A percentile compares a stretch with the other conserved stretches of the same genome.
These are phyloP conservation scores for Progne subis DNA, from an alignment of 2,113 vertebrate species.

Conservation along the genomic window DNA sequence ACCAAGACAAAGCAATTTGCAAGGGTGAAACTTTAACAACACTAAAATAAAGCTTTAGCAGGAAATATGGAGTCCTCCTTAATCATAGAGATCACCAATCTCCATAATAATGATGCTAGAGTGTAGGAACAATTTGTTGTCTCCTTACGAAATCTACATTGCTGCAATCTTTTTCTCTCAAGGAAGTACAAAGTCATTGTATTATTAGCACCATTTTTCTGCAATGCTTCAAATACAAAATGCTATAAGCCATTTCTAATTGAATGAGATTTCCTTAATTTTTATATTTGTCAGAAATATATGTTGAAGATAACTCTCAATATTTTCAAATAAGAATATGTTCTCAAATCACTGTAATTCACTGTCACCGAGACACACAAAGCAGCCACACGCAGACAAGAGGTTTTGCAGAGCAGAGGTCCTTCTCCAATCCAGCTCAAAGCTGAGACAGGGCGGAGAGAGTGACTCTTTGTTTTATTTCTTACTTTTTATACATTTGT, in stretches of 20 bases:
- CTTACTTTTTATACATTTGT: no score
- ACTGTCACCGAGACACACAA: no score
- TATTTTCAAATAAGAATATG: neutral
- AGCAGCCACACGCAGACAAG: no score
- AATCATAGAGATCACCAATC: neutral
- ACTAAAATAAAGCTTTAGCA: neutral
- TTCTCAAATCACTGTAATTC: neutral
- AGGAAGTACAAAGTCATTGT: neutral
- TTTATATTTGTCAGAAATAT: neutral
- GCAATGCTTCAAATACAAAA: neutral
- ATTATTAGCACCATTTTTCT: neutral
- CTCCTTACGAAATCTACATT: neutral
- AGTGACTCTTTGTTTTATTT: no score
- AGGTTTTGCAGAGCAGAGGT: no score
- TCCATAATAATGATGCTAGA: neutral
- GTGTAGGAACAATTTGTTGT: neutral
- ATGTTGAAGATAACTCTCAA: neutral
- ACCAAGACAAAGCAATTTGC: neutral
- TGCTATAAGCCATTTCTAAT: neutral
- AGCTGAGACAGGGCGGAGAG: no score
- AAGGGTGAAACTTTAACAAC: neutral
- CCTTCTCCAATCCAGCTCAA: no score
- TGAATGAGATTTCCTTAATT: neutral
- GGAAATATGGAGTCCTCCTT: neutral
- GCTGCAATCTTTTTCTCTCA: neutral